Conservation (phyloP, 2,888 invertebrate species). For the Cephus sareptanus region DNA sequence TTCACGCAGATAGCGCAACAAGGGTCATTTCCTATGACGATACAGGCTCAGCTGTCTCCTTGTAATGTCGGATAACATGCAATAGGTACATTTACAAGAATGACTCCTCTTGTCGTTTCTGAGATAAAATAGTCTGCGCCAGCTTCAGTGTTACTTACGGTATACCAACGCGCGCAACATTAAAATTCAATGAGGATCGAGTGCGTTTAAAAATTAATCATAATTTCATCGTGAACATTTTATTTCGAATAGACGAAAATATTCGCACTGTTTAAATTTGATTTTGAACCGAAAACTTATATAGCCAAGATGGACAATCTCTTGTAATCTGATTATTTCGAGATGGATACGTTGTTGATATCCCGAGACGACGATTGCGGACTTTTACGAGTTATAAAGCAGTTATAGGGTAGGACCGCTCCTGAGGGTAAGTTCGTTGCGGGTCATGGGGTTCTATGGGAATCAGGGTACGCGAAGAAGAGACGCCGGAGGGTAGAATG, state of each 20-base stretch:
- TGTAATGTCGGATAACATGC: constrained; percentile 39
- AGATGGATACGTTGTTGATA: neutral
- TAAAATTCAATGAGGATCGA: neutral
- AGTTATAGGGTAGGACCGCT: constrained; percentile 1
- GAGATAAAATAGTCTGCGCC: constrained; percentile 44
- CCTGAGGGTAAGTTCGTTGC: neutral
- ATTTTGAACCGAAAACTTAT: neutral
- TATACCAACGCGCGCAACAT: neutral
- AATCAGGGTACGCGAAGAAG: neutral
- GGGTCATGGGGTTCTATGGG: neutral
- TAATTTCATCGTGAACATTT: neutral
- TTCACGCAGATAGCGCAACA: neutral
- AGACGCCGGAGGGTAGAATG: neutral
- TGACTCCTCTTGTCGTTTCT: constrained; percentile 50
- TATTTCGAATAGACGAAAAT: neutral
- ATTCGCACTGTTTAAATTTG: neutral
- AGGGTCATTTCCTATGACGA: neutral
- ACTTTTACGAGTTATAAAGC: constrained; percentile 7
- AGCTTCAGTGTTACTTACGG: neutral
- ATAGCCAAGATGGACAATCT: neutral
- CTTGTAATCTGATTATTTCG: neutral
- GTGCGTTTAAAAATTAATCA: neutral
- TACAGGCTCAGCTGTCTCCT: neutral
- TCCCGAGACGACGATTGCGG: neutral
- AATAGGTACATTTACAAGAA: constrained; percentile 50